phyloP scores from a whole-genome alignment of 64 coral and sea anemone genomes.

The Porites australiensis region DNA sequence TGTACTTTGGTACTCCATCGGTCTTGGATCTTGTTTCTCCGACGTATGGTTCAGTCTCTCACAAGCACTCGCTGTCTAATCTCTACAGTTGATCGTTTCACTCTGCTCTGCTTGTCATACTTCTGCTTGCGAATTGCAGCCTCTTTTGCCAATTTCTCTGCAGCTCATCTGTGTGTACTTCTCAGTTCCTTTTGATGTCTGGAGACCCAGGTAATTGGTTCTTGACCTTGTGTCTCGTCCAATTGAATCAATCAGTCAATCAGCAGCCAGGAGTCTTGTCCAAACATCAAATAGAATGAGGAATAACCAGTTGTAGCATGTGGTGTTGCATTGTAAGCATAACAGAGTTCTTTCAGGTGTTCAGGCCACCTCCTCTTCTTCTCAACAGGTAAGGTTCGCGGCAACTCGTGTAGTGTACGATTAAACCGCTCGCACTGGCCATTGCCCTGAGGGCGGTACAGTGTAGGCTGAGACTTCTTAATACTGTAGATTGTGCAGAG shows the following conservation, averaged over 20 bases:
- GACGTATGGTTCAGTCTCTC: conserved; percentile 2
- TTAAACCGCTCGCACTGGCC: conserved; percentile 50
- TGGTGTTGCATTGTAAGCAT: conserved; percentile 40
- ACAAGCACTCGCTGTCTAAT: conserved; percentile 21
- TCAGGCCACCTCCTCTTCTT: conserved; percentile 52
- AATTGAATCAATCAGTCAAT: background rate
- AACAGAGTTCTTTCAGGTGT: conserved; percentile 36
- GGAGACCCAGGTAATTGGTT: background rate
- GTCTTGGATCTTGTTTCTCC: conserved; percentile 67
- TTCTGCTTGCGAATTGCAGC: background rate
- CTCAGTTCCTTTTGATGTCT: conserved; percentile 27
- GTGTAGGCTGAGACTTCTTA: conserved; percentile 11
- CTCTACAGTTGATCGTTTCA: background rate
- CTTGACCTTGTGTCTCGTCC: background rate
- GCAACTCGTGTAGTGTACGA: conserved; percentile 5
- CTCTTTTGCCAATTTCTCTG: conserved; percentile 4
- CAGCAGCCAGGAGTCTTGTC: background rate
- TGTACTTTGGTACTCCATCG: conserved; percentile 24
- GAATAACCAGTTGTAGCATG: conserved; percentile 36
- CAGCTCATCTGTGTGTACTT: background rate
- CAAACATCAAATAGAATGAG: conserved; percentile 52
- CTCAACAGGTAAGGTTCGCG: conserved; percentile 18
- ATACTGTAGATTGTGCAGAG: conserved; percentile 17
- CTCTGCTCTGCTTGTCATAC: conserved; percentile 10
- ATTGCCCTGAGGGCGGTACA: conserved; percentile 39